Percentiles rank a stretch among this genome's conserved stretches.
phyloP scores from a whole-genome alignment of 2,113 vertebrate species.

The Phasianus colchicus region DNA sequence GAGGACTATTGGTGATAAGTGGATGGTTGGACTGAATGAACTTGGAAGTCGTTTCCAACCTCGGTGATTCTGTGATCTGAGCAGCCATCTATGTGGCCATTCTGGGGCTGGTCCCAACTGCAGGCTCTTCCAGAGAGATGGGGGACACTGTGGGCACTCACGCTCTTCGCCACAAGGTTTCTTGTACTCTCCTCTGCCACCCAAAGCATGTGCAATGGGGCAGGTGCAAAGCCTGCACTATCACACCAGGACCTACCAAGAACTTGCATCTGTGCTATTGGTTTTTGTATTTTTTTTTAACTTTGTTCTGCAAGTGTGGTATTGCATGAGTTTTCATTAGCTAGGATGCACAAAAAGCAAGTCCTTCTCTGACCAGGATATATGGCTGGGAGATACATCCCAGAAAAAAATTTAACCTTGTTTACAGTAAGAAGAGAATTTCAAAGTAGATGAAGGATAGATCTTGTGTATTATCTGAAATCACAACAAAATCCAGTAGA shows the following conservation, averaged over 20 bases:
- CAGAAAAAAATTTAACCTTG: background rate
- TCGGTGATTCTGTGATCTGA: too few species aligned
- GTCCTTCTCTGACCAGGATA: background rate
- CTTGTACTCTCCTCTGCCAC: background rate
- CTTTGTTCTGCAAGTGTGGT: background rate
- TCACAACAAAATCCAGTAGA: background rate
- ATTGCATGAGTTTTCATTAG: background rate
- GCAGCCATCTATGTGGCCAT: background rate
- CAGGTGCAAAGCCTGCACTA: background rate
- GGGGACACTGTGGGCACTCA: rapidly evolving
- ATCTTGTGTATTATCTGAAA: background rate
- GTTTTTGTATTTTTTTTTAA: background rate
- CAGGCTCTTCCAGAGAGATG: background rate
- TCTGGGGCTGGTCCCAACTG: background rate
- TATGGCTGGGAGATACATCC: background rate
- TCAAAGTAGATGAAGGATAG: background rate
- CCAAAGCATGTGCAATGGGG: too few species aligned
- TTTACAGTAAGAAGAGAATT: background rate
- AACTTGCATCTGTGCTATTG: background rate
- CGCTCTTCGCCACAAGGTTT: background rate
- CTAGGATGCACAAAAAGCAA: background rate
- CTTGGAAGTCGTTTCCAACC: too few species aligned
- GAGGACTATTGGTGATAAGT: too few species aligned
- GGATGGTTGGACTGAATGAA: too few species aligned
- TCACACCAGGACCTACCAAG: background rate